A percentile compares a stretch with the other conserved stretches of the same genome.
These are phyloP conservation scores for Chrysochloris asiatica DNA, from an alignment of 2,113 vertebrate species.

Conservation along the genomic window DNA sequence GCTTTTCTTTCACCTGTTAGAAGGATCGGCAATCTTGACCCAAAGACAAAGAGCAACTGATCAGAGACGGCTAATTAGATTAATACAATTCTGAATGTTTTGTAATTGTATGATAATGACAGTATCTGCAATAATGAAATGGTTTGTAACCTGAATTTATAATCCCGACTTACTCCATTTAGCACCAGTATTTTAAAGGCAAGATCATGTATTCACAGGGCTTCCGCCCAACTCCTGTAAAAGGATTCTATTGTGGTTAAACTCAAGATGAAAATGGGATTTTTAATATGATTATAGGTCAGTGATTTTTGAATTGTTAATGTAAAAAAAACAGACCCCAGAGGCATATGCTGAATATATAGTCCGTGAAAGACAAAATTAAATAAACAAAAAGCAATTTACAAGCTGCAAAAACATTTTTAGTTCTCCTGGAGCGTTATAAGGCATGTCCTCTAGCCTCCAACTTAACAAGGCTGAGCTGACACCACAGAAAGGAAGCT, in stretches of 20 bases:
- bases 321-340: constrained; percentile 58
- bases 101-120: background rate
- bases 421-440: background rate
- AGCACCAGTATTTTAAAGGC: background rate
- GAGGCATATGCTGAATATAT: constrained; percentile 68
- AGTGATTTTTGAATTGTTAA: constrained; percentile 75
- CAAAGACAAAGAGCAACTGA: background rate
- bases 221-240: constrained; percentile 23
- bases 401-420: constrained; percentile 65
- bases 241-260: constrained; percentile 50
- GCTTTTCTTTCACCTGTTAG: background rate
- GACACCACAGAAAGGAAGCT: background rate
- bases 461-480: constrained; percentile 11
- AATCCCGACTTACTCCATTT: constrained; percentile 26
- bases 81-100: constrained; percentile 46
- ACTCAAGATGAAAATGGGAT: constrained; percentile 63
- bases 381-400: constrained; percentile 78
- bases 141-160: constrained; percentile 36
- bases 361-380: constrained; percentile 66
- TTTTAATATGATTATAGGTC: constrained; percentile 72
- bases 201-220: constrained; percentile 37
- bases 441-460: constrained; percentile 48
- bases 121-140: constrained; percentile 31
- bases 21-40: background rate
- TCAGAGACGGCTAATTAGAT: constrained; percentile 14